Evolutionary conservation across 2,888 invertebrate genomes (phyloP), one percentile per base, ranked within the genome.

Genomic region (Choreutis nemorana): DNA sequence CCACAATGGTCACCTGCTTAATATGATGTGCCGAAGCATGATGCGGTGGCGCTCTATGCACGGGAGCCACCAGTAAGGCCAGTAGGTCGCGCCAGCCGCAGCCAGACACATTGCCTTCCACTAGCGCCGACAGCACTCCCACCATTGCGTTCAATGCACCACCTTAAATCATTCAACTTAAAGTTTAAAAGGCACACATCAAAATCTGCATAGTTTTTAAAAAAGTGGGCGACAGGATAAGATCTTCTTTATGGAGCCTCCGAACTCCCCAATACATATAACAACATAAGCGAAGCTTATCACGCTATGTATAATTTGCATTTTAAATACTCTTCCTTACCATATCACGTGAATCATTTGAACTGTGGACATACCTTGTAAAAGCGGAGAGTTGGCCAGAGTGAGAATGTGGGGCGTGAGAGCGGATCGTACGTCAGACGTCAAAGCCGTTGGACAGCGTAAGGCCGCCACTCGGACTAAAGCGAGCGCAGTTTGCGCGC

Each of bases 51-150:
- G 73, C 37, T 28, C 64, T 58, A 20, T 71, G 67, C 3, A 91
- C 86, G 0, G 91, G 91, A 31, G 87, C 85, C 38, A 91, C 85
- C 12, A 95, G 73, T 72, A 90, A 81, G 29, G 85, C 82, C 22
- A 97, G 72, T 32, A 98, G 77, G 42, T 92, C 90, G 40, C 90
- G 86, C 44, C 94, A 94, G 12, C 87, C 86, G 40, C 94, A 83
- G 9, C 90, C 87, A 32, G 90, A 86, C 41, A 94, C 81, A 51
- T 89, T 87, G 6, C 91, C 90, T 45, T 85, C 82, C 7, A 96
- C 95, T 37, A 98, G 68, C n/a, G 95, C 91, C 68, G 92, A 90
- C 59, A 98, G 90, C 45, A 97, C 91, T 44, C 94, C 92, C 39
- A 97, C 78, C 82, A 97, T 90, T 4, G 97, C 91, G 48, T 86